Evolutionary conservation across 2,797 vertebrate species (phyloP), one percentile per base, ranked within the genome.

Genomic region (Hyperoplus lanceolatus): DNA sequence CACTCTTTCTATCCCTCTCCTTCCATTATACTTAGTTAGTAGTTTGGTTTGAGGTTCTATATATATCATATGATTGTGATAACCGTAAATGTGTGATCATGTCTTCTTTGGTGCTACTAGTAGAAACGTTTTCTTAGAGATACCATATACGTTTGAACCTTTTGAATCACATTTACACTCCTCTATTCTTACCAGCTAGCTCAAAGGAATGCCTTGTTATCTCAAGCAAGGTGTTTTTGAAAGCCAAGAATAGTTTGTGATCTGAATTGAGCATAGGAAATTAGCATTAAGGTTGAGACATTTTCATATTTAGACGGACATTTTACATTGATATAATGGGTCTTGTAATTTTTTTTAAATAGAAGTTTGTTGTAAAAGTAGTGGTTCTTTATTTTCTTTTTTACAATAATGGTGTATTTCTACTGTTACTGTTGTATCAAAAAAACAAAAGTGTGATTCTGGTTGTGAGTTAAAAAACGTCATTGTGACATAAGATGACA

Each of bases 41-140:
- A 88, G 90, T 92, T 93, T 92, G 90, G 87, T 91, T 93, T 93
- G 87, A 90, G 91, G 89, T 91, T 91, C 87, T 90, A 79, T 90
- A 85, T 88, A 89, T 87, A 90, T 88, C 81, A 85, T 77, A 89
- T 90, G 88, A 92, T 92, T 92, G 92, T 94, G 91, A 92, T 92
- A 90, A 92, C 76, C 71, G 90, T 93, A 90, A 91, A 81, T 82
- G 89, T 93, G 88, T 90, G 89, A 92, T 91, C 57, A 90, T 89
- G 91, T 94, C 89, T 89, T 81, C 89, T 93, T 92, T 87, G 92
- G 93, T 94, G 93, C 93, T 94, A 93, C 86, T 81, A 84, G 89
- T 91, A 89, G 89, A 89, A 85, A 81, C 76, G 83, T 93, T 89
- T 90, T 78, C 79, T 86, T 93, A 87, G 88, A 84, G 62, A 83